These are phyloP conservation scores for Lacerta agilis DNA, from an alignment of 2,797 vertebrate species.

Conservation along the genomic window DNA sequence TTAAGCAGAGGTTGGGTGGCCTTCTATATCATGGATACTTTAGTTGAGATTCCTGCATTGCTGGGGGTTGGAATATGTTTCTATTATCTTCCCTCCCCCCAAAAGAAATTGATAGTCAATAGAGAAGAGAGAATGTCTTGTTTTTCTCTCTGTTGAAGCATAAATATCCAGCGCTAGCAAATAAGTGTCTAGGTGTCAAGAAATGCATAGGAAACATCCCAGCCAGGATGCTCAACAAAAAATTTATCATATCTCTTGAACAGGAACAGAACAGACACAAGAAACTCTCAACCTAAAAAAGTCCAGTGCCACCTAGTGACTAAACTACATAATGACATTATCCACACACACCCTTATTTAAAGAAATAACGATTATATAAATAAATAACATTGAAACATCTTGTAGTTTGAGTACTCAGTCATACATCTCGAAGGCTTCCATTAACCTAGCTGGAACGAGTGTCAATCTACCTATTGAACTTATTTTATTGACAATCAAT, in stretches of 20 bases:
- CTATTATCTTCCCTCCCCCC: constrained; percentile 42
- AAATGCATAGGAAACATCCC: background rate
- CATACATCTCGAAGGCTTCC: no score
- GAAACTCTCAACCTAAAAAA: background rate
- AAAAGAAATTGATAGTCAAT: background rate
- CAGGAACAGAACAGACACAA: background rate
- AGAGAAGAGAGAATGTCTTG: background rate
- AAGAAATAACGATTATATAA: no score
- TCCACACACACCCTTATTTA: background rate
- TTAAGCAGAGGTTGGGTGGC: no score
- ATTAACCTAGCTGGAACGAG: no score
- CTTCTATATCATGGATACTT: no score
- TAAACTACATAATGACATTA: background rate
- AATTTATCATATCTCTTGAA: background rate
- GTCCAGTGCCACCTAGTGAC: background rate
- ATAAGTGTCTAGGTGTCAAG: background rate
- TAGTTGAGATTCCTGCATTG: no score
- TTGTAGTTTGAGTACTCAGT: no score
- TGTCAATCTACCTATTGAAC: no score
- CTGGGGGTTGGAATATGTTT: no score
- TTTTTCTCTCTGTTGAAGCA: background rate
- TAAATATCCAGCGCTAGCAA: background rate
- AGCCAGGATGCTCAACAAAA: constrained; percentile 18
- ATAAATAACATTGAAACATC: no score
- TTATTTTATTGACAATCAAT: no score